These are phyloP conservation scores for Thinocorus orbignyianus DNA, from an alignment of 2,113 vertebrate genomes.

Conservation along the genomic window DNA sequence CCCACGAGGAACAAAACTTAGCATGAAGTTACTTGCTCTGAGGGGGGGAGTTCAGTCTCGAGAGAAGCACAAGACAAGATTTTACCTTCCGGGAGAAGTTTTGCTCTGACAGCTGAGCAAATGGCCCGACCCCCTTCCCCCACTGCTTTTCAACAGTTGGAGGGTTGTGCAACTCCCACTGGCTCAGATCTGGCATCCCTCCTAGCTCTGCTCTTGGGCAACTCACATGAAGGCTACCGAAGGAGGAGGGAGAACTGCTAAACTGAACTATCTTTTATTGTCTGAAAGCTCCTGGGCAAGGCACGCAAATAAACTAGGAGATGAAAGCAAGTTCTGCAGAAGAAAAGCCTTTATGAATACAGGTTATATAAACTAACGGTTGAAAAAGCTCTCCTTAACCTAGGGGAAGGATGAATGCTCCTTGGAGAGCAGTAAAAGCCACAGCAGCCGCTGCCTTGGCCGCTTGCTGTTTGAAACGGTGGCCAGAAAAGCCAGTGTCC, in stretches of 20 bases:
- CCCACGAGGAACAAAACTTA: neutral
- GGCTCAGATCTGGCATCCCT: neutral
- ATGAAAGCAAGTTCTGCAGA: neutral
- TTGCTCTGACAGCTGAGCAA: neutral
- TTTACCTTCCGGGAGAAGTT: neutral
- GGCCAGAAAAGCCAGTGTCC: neutral
- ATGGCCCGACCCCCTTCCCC: rapidly evolving
- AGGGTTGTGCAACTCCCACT: neutral
- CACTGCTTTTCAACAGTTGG: rapidly evolving
- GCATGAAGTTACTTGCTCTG: neutral
- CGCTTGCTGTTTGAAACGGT: rapidly evolving
- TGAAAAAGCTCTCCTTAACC: neutral
- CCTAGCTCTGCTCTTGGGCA: neutral
- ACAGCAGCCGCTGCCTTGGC: neutral
- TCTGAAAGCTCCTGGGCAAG: neutral
- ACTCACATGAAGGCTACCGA: neutral
- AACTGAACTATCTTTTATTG: neutral
- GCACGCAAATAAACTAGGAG: neutral
- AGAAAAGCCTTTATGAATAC: neutral
- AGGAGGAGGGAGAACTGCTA: neutral
- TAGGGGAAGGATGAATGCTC: neutral
- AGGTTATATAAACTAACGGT: neutral
- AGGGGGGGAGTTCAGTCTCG: rapidly evolving
- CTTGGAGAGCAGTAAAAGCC: neutral
- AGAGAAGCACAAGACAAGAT: neutral